Percentiles rank a stretch among this genome's conserved stretches.
phyloP scores from a whole-genome alignment of 2,797 vertebrate species.

The Acridotheres tristis region DNA sequence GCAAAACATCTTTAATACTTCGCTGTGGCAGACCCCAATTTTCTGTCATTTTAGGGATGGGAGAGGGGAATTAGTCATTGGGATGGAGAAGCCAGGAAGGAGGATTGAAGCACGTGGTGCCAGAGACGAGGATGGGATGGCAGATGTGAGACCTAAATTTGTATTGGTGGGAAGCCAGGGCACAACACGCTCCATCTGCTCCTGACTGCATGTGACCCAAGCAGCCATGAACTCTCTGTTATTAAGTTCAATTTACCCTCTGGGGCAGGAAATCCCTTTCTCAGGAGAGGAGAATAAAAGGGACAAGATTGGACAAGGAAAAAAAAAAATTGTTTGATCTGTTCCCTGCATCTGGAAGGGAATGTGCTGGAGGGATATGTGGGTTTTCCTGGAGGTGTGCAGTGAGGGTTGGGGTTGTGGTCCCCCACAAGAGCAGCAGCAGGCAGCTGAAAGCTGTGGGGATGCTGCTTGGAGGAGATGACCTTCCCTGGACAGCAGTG shows the following conservation, averaged over 20 bases:
- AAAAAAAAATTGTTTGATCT: neutral
- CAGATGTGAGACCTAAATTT: slow-evolving; percentile 31
- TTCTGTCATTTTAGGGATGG: neutral
- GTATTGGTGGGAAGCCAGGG: neutral
- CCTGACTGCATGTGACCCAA: neutral
- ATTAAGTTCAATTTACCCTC: neutral
- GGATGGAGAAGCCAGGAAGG: neutral
- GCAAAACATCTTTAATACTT: neutral
- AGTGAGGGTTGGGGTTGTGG: neutral
- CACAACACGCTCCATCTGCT: slow-evolving; percentile 18
- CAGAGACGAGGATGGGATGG: neutral
- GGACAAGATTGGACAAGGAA: neutral
- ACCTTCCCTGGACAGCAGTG: neutral
- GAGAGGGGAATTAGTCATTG: neutral
- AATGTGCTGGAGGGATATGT: rapidly evolving
- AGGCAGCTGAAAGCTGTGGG: neutral
- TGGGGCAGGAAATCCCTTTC: neutral
- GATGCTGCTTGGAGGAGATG: neutral
- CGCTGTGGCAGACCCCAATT: neutral
- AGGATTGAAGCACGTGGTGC: neutral
- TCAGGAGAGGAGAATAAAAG: neutral
- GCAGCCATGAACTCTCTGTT: neutral
- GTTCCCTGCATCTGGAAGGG: neutral
- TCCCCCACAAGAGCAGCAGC: neutral
- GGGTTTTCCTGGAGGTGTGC: rapidly evolving